A percentile compares a stretch with the other conserved stretches of the same genome.
These are phyloP conservation scores for Lithophane ornitopus DNA, from an alignment of 2,888 invertebrate genomes.

Conservation along the genomic window DNA sequence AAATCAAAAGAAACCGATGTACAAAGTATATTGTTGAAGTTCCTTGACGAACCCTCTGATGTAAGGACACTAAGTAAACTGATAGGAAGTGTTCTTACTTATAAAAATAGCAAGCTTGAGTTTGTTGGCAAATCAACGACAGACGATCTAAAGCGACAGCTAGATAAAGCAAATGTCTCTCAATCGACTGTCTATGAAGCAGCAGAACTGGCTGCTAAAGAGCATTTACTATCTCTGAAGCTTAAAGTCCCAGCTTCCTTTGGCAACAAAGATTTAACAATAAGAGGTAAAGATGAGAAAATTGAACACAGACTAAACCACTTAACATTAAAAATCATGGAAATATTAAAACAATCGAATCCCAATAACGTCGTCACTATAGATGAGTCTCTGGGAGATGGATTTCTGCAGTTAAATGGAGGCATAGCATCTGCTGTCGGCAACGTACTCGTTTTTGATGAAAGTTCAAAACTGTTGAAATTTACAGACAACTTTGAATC, in stretches of 20 bases:
- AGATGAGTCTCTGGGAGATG: conserved; percentile 39
- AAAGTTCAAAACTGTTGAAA: conserved; percentile 30
- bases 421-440: conserved; percentile 53
- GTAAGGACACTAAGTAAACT: conserved; percentile 23
- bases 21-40: conserved; percentile 2
- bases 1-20: neutral
- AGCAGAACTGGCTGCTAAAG: conserved; percentile 2
- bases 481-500: conserved; percentile 9
- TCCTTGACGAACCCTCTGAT: conserved; percentile 16
- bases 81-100: conserved; percentile 22
- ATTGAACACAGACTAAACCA: neutral
- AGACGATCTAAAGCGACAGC: conserved; percentile 13
- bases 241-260: neutral
- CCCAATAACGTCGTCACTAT: conserved; percentile 26
- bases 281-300: neutral
- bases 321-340: neutral
- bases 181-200: conserved; percentile 33
- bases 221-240: neutral
- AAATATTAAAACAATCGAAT: conserved; percentile 29
- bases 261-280: neutral
- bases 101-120: conserved; percentile 37
- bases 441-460: conserved; percentile 48
- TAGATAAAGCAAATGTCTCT: neutral
- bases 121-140: conserved; percentile 29
- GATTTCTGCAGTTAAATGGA: conserved; percentile 33